Evolutionary conservation across 1,140 invertebrate species (phyloP).

Genomic region (Apolygus lucorum): DNA sequence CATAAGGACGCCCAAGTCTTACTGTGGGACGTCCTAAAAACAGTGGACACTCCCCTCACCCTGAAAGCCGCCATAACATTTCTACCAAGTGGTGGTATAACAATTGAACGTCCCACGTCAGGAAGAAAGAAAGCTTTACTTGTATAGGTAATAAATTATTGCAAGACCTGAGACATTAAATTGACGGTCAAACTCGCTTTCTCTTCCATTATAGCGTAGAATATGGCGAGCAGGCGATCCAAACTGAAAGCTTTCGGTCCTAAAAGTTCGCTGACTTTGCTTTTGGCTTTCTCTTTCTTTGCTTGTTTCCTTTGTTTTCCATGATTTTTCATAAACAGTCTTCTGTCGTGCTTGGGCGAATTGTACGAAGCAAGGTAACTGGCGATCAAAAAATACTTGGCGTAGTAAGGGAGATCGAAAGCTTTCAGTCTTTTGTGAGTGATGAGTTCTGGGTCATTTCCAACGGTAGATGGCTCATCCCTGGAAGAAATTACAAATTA

Average conservation of each 20-base stretch:
- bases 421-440: slow-evolving; percentile 47
- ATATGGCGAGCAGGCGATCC: slow-evolving; percentile 79
- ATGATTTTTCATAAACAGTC: slow-evolving; percentile 68
- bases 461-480: background rate
- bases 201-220: slow-evolving; percentile 80
- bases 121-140: no score
- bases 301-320: slow-evolving; percentile 40
- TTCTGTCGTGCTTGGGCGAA: slow-evolving; percentile 72
- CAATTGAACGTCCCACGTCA: no score
- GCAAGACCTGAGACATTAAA: slow-evolving; percentile 60
- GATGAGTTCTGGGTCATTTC: slow-evolving; percentile 18
- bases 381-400: slow-evolving; percentile 79
- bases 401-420: slow-evolving; percentile 77
- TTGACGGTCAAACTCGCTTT: slow-evolving; percentile 75
- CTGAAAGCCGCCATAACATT: no score
- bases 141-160: background rate
- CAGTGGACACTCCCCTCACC: no score
- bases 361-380: slow-evolving; percentile 87
- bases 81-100: no score
- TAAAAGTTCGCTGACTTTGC: slow-evolving; percentile 39
- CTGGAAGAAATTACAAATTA: background rate
- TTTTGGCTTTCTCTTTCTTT: slow-evolving; percentile 46
- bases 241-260: slow-evolving; percentile 75
- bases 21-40: no score
- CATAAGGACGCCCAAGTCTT: no score